A percentile compares a stretch with the other conserved stretches of the same genome.
phyloP scores from a whole-genome alignment of 2,113 vertebrate species.

The Beaufortia kweichowensis region DNA sequence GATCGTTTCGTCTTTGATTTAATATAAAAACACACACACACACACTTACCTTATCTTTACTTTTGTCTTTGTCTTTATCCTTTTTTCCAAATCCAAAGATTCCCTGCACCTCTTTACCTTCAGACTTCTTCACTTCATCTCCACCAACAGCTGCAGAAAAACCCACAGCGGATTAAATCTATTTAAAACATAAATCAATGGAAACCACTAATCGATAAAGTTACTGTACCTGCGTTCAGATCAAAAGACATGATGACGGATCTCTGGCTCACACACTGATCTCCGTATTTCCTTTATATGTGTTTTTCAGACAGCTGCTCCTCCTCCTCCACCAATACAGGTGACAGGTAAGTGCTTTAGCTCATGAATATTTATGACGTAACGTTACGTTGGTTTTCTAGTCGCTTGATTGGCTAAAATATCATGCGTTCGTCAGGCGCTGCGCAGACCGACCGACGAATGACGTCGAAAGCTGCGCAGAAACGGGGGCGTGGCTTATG shows the following conservation, averaged over 20 bases:
- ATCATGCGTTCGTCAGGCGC: too few species aligned
- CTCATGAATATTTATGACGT: neutral
- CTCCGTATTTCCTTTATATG: neutral
- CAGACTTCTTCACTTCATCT: slow-evolving; percentile 47
- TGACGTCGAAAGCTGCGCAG: too few species aligned
- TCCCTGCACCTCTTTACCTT: slow-evolving; percentile 58
- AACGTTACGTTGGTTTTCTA: neutral
- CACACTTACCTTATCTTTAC: slow-evolving; percentile 11
- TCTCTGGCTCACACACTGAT: neutral
- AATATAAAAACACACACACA: too few species aligned
- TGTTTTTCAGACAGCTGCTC: neutral
- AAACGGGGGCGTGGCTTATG: too few species aligned
- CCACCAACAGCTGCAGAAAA: slow-evolving; percentile 49
- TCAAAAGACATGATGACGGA: neutral
- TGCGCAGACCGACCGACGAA: too few species aligned
- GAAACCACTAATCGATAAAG: too few species aligned
- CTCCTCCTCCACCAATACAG: neutral
- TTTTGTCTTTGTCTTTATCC: slow-evolving; percentile 37
- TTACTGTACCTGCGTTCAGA: too few species aligned
- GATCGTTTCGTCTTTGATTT: too few species aligned
- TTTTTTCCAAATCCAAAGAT: slow-evolving; percentile 54
- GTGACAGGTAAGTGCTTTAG: too few species aligned
- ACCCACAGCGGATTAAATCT: too few species aligned
- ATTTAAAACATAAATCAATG: neutral
- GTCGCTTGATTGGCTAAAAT: neutral